Evolutionary conservation across 2,888 invertebrate genomes (phyloP).

Genomic region (Pteria penguin): DNA sequence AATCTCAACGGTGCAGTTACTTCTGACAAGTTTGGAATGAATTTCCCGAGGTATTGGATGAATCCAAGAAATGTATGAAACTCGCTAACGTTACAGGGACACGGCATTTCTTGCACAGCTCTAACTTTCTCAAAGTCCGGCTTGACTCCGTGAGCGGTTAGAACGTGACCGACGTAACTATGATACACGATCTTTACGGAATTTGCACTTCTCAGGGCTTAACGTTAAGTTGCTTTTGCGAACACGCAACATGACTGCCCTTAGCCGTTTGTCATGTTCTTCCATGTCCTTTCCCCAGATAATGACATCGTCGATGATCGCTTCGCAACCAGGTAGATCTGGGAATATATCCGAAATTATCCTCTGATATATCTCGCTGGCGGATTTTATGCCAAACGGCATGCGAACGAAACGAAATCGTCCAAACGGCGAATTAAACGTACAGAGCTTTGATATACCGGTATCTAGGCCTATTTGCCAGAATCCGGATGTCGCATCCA

Average conservation of each 20-base stretch:
- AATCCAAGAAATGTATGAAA: conserved; percentile 36
- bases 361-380: conserved; percentile 22
- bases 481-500: conserved; percentile 46
- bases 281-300: conserved; percentile 9
- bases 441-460: conserved; percentile 27
- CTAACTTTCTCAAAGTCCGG: conserved; percentile 33
- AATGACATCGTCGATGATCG: conserved; percentile 20
- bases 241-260: neutral
- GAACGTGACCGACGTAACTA: conserved; percentile 37
- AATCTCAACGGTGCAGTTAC: conserved; percentile 10
- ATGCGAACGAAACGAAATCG: conserved; percentile 35
- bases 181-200: conserved; percentile 12
- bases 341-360: conserved; percentile 1
- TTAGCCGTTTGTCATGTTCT: conserved; percentile 12
- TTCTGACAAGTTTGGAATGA: conserved; percentile 29
- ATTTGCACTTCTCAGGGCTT: neutral
- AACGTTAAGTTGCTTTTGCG: neutral
- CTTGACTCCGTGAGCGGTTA: conserved; percentile 28
- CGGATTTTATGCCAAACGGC: conserved; percentile 31
- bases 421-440: conserved; percentile 38
- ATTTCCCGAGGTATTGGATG: conserved; percentile 30
- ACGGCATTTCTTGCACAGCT: conserved; percentile 28
- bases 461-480: conserved; percentile 44
- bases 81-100: conserved; percentile 23
- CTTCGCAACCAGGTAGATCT: conserved; percentile 11